Base-by-base conservation (phyloP, 1,140 invertebrate genomes). In the Caerostris extrusa region DNA sequence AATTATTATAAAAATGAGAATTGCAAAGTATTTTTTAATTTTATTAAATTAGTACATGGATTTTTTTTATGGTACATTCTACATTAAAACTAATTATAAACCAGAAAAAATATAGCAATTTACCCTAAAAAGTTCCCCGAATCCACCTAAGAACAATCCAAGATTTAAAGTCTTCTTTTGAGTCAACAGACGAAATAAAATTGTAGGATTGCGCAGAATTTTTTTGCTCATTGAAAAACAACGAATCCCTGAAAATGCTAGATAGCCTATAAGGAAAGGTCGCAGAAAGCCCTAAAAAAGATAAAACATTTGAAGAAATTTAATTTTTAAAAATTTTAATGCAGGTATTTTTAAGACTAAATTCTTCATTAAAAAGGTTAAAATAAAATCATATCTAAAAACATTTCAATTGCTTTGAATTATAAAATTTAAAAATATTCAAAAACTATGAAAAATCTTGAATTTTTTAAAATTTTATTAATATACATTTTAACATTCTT, bases 61-160 rank as follows among this genome's bases (percentile, higher is more conserved):
- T 34, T n/a, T n/a, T n/a, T n/a, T n/a, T n/a, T n/a, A n/a, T n/a
- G n/a, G n/a, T n/a, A n/a, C n/a, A n/a, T n/a, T 34, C 34, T 34
- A 34, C 34, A 34, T 34, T 34, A n/a, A 91, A 17, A 81, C 95
- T 95, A 71, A 81, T 88, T 34, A 94, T 58, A 86, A 91, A 5
- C 94, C 93, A 81, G 14, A 91, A 94, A 50, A 34, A 7, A 67
- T 58, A 85, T 34, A 8, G 19, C 3, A 53, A 61, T 34, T 92
- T 67, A 93, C 94, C 17, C 93, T 93, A 69, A 91, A 95, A 17
- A 95, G 90, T 71, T 93, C 91, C 3, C 87, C 81, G 91, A 95
- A 95, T 50, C 95, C 89, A n/a, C 95, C 95, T 10, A 95, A 58
- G 90, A 95, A 95, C 60, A 95, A 81, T 8, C 94, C 95, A 17